These are phyloP conservation scores for Heliconius aoede DNA, from an alignment of 2,888 invertebrate species.

Conservation along the genomic window DNA sequence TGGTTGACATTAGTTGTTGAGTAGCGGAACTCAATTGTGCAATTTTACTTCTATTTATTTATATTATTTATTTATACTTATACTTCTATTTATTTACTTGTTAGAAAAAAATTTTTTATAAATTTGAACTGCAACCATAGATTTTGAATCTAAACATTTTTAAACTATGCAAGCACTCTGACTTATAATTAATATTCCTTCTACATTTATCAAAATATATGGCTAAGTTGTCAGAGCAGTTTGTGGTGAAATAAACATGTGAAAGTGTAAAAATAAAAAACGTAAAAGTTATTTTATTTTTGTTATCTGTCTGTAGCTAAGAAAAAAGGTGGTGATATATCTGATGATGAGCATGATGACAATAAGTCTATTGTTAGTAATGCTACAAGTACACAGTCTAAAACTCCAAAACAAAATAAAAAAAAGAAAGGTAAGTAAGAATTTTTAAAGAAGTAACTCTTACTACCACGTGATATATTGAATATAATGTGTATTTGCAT, in stretches of 20 bases:
- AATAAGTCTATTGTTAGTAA: slow-evolving; percentile 65
- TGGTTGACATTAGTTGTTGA: background rate
- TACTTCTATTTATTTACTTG: too few species aligned
- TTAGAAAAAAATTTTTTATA: too few species aligned
- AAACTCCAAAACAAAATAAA: slow-evolving; percentile 66
- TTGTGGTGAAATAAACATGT: background rate
- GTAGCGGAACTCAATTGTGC: background rate
- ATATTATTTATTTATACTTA: too few species aligned
- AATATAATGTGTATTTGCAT: background rate
- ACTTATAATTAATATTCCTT: too few species aligned
- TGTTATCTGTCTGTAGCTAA: slow-evolving; percentile 65
- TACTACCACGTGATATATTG: background rate
- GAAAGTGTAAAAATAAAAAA: background rate
- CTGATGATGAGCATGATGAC: slow-evolving; percentile 76
- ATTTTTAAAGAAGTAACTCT: background rate
- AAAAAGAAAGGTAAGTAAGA: slow-evolving; percentile 78
- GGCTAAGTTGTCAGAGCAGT: too few species aligned
- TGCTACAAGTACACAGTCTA: slow-evolving; percentile 60
- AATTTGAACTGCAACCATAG: too few species aligned
- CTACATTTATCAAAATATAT: too few species aligned
- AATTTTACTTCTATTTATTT: too few species aligned
- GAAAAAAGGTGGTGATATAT: slow-evolving; percentile 71
- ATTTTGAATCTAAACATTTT: too few species aligned
- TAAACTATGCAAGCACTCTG: too few species aligned
- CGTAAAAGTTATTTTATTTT: slow-evolving; percentile 14